A percentile compares a stretch with the other conserved stretches of the same genome.
Evolutionary conservation across 2,888 invertebrate species (phyloP).

Genomic region (Seira musarum): DNA sequence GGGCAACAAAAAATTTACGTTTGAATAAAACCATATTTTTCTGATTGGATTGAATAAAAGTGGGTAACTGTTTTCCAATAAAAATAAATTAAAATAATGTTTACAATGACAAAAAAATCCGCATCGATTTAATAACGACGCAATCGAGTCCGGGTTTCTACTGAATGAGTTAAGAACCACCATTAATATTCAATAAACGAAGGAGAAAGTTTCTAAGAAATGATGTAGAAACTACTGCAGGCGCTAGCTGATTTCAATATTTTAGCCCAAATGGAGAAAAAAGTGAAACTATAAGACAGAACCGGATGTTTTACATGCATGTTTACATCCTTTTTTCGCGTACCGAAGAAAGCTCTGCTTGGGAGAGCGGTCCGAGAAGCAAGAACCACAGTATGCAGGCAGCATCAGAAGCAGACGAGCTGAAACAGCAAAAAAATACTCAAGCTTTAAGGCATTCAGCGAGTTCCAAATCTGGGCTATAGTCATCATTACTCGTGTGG

Average conservation of each 20-base stretch:
- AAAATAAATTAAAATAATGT: not conserved
- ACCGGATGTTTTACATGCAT: slow-evolving; percentile 17
- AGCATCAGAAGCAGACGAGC: slow-evolving; percentile 6
- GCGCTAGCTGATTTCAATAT: slow-evolving; percentile 18
- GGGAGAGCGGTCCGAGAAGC: not conserved
- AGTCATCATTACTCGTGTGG: slow-evolving; percentile 56
- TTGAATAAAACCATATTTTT: not conserved
- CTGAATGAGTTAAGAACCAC: not conserved
- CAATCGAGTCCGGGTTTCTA: not conserved
- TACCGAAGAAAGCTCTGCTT: slow-evolving; percentile 3
- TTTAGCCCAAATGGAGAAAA: not conserved
- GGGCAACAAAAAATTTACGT: slow-evolving; percentile 8
- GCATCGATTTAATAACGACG: slow-evolving; percentile 13
- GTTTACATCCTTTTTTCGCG: slow-evolving; percentile 11
- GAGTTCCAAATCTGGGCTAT: slow-evolving; percentile 49
- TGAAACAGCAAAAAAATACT: not conserved
- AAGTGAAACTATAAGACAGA: slow-evolving; percentile 8
- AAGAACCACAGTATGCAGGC: not conserved
- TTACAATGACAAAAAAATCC: slow-evolving; percentile 14
- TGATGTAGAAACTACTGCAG: not conserved
- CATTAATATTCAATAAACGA: slow-evolving; percentile 19
- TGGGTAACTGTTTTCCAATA: not conserved
- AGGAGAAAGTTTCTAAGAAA: slow-evolving; percentile 8
- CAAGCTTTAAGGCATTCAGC: not conserved
- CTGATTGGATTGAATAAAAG: not conserved